phyloP scores from a whole-genome alignment of 2,113 vertebrate genomes.

The Pterocles gutturalis region DNA sequence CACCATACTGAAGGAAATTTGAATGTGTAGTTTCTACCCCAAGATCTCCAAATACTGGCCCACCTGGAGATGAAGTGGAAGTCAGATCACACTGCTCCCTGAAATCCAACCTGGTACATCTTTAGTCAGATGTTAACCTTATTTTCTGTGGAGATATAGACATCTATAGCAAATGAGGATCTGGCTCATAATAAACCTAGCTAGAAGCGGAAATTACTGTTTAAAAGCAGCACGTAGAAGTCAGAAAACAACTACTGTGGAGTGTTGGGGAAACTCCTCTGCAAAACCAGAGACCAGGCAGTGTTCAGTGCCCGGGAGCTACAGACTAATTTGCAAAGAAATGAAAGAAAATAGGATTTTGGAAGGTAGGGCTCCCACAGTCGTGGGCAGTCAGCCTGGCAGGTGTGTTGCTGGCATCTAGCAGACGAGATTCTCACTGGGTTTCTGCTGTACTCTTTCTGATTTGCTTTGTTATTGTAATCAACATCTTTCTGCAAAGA shows the following conservation, averaged over 20 bases:
- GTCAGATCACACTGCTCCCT: background rate
- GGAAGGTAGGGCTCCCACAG: background rate
- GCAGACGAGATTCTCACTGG: fast-evolving
- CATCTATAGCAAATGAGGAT: background rate
- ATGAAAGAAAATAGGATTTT: background rate
- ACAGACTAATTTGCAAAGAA: background rate
- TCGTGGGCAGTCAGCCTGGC: background rate
- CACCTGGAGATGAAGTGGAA: background rate
- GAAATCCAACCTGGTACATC: background rate
- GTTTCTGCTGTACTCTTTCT: fast-evolving
- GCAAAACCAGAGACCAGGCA: background rate
- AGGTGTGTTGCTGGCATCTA: background rate
- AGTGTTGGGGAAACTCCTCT: background rate
- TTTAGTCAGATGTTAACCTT: background rate
- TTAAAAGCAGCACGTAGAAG: background rate
- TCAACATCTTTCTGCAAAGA: fast-evolving
- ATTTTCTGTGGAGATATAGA: background rate
- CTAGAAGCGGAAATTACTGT: background rate
- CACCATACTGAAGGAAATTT: background rate
- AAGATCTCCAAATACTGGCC: background rate
- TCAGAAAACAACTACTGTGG: background rate
- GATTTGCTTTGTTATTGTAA: background rate
- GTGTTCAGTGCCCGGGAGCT: background rate
- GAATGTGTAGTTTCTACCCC: background rate
- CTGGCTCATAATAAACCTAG: background rate